These are phyloP conservation scores for Clarias laeviceps DNA, from an alignment of 2,797 vertebrate genomes.

Conservation along the genomic window DNA sequence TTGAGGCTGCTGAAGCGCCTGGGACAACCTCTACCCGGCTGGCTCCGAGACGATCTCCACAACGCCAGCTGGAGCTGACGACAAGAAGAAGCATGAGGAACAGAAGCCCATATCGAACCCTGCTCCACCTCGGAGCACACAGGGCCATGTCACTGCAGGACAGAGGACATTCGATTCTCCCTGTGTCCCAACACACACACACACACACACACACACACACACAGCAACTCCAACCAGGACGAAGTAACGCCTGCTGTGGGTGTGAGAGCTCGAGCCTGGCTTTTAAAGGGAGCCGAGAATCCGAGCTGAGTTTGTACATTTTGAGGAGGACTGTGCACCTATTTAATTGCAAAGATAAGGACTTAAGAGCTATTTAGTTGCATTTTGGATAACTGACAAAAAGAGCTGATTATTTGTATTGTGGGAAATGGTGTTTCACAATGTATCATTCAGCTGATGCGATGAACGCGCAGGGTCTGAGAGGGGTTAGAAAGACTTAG, in stretches of 20 bases:
- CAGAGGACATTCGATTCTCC: slow-evolving; percentile 33
- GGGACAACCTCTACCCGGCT: slow-evolving; percentile 80
- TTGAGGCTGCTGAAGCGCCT: slow-evolving; percentile 82
- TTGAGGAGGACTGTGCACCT: slow-evolving; percentile 20
- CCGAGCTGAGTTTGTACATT: background rate
- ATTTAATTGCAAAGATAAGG: slow-evolving; percentile 28
- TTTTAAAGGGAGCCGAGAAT: background rate
- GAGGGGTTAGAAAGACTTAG: background rate
- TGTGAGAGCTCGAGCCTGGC: slow-evolving; percentile 9
- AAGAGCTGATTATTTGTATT: slow-evolving; percentile 28
- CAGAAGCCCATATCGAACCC: slow-evolving; percentile 30
- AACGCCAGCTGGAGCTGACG: slow-evolving; percentile 82
- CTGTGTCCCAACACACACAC: slow-evolving; percentile 16
- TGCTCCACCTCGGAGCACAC: slow-evolving; percentile 40
- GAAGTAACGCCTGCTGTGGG: slow-evolving; percentile 14
- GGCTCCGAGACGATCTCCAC: slow-evolving; percentile 85
- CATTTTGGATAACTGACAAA: slow-evolving; percentile 32
- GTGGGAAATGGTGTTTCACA: slow-evolving; percentile 40
- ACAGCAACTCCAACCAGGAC: slow-evolving; percentile 16
- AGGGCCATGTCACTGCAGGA: slow-evolving; percentile 35
- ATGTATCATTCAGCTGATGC: slow-evolving; percentile 24
- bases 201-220: background rate
- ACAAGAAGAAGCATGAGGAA: background rate
- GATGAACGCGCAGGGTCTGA: background rate
- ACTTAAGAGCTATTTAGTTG: slow-evolving; percentile 26